Conservation (phyloP, 2,113 vertebrate species). For the Aspiorhynchus laticeps region DNA sequence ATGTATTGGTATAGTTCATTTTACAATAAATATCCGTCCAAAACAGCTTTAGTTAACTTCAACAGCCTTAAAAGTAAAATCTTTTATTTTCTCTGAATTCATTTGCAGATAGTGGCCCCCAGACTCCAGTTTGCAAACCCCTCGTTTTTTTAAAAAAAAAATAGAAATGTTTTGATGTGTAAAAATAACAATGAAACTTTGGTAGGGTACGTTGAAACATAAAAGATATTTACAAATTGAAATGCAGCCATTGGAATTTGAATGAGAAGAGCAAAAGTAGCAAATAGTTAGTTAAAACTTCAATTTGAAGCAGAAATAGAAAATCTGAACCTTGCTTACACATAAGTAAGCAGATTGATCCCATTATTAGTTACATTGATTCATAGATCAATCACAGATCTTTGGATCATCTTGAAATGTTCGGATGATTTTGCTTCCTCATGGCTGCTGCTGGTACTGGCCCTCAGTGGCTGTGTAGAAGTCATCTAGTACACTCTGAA, state of each 20-base stretch:
- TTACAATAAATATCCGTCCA: neutral
- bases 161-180: neutral
- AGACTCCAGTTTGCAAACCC: neutral
- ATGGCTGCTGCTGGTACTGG: slow-evolving; percentile 90
- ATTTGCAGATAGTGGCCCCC: neutral
- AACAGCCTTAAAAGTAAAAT: neutral
- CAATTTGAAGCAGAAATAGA: slow-evolving; percentile 71
- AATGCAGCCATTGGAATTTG: neutral
- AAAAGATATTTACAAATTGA: neutral
- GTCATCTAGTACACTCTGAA: slow-evolving; percentile 89
- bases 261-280: slow-evolving; percentile 9
- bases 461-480: slow-evolving; percentile 92
- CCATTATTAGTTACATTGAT: slow-evolving; percentile 32
- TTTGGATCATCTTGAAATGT: neutral
- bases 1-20: neutral
- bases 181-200: neutral
- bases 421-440: slow-evolving; percentile 37
- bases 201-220: neutral
- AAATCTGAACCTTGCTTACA: slow-evolving; percentile 42
- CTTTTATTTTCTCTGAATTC: neutral
- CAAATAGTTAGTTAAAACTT: slow-evolving; percentile 59
- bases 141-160: neutral
- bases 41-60: neutral
- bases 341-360: slow-evolving; percentile 41
- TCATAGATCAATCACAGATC: neutral